Evolutionary conservation across 2,113 vertebrate species (phyloP).

Genomic region (Furnarius figulus): DNA sequence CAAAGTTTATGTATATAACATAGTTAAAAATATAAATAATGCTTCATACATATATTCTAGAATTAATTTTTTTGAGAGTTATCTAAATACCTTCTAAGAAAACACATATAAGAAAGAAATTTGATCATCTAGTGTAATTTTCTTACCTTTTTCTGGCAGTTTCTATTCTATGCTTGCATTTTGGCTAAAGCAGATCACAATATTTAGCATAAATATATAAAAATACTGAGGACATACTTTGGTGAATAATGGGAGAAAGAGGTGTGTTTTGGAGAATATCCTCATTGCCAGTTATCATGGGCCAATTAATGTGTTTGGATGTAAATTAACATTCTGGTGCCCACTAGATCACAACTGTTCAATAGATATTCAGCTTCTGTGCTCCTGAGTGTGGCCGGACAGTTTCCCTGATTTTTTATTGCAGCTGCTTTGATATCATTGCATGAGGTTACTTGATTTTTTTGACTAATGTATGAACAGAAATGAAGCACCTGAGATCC

Average conservation of each 20-base stretch:
- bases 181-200: background rate
- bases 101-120: background rate
- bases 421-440: background rate
- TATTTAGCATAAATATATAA: background rate
- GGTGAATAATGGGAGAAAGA: background rate
- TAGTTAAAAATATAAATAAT: background rate
- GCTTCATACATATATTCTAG: background rate
- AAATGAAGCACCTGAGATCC: rapidly evolving
- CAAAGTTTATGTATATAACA: background rate
- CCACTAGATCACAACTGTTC: background rate
- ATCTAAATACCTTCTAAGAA: background rate
- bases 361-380: background rate
- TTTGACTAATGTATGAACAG: background rate
- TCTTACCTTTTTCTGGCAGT: background rate
- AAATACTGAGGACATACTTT: background rate
- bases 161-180: background rate
- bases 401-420: background rate
- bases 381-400: background rate
- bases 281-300: background rate
- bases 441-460: background rate
- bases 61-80: background rate
- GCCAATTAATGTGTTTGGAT: background rate
- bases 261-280: background rate
- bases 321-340: background rate
- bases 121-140: background rate